A percentile compares a stretch with the other conserved stretches of the same genome.
Conservation (phyloP, 2,113 vertebrate genomes). For the Carollia perspicillata region DNA sequence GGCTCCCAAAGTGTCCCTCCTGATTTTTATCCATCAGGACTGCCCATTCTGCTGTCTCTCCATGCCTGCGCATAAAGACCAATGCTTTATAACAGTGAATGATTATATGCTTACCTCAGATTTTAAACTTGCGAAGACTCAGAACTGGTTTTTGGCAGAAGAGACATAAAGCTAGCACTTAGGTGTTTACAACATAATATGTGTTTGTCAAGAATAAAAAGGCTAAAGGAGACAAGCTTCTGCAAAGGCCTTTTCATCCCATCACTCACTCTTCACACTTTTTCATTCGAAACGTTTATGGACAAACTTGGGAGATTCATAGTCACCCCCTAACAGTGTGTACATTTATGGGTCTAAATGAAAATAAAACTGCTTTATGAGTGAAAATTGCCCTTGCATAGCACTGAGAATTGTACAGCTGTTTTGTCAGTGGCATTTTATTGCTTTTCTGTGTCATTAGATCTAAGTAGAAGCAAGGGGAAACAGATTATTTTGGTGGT, state of each 20-base stretch:
- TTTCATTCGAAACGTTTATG: background rate
- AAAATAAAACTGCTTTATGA: conserved; percentile 13
- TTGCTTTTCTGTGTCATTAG: background rate
- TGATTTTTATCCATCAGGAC: no score
- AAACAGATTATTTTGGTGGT: background rate
- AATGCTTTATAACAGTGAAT: background rate
- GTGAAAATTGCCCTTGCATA: background rate
- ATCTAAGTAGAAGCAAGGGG: background rate
- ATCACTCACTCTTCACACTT: background rate
- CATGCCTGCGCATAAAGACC: background rate
- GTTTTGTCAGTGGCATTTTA: background rate
- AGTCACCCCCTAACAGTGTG: background rate
- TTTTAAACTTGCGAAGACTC: conserved; percentile 35
- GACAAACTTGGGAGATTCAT: background rate
- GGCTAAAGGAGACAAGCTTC: background rate
- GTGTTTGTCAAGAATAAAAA: conserved; percentile 24
- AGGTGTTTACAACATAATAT: background rate
- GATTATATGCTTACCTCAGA: background rate
- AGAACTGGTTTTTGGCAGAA: background rate
- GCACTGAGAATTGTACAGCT: background rate
- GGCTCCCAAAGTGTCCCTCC: no score
- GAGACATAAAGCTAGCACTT: background rate
- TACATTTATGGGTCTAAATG: background rate
- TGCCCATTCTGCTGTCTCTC: no score
- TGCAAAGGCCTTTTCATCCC: background rate